Base-by-base conservation (phyloP, 2,888 invertebrate species). In the Thelaira solivaga region DNA sequence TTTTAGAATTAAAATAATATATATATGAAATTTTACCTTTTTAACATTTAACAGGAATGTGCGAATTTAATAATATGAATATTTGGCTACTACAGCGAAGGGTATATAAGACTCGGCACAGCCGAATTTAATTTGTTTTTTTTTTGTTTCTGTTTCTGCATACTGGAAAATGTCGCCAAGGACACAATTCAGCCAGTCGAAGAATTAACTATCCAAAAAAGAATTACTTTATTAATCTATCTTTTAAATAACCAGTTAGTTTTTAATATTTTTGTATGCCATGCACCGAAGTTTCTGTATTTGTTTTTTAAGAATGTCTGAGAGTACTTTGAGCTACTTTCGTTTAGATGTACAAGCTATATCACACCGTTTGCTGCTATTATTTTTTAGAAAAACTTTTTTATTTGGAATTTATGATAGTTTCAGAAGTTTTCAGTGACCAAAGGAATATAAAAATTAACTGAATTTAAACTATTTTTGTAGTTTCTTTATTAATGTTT, bases 141-240 rank as follows among this genome's bases (percentile, higher is more conserved):
- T 75, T 65, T 80, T 81, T 79, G 80, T 83, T 57, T 55, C 18
- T 53, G 6, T 4, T 18, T 22, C 51, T 65, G 18, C 43, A 74
- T 67, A 67, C 82, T 85, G 81, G 82, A 81, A 82, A 82, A 83
- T 85, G 86, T 85, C 85, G 83, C 84, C 84, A 69, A 68, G 61
- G 62, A 80, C 73, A 69, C 75, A 59, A 80, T 59, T 71, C n/a
- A 65, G 31, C 34, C 36, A 53, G 34, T 20, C 20, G 55, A 62
- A 26, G 34, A 74, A 39, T n/a, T 51, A 55, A 45, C 13, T 13
- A 51, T 24, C 57, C 11, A 57, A 73, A 49, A 34, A 68, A 61
- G 51, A 75, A 39, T 41, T 67, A 45, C 22, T 65, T 59, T 65
- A 59, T 13, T 65, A 69, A 78, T 59, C 57, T 74, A 74, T 74